phyloP scores from a whole-genome alignment of 2,888 invertebrate genomes.

The Hololepta plana region DNA sequence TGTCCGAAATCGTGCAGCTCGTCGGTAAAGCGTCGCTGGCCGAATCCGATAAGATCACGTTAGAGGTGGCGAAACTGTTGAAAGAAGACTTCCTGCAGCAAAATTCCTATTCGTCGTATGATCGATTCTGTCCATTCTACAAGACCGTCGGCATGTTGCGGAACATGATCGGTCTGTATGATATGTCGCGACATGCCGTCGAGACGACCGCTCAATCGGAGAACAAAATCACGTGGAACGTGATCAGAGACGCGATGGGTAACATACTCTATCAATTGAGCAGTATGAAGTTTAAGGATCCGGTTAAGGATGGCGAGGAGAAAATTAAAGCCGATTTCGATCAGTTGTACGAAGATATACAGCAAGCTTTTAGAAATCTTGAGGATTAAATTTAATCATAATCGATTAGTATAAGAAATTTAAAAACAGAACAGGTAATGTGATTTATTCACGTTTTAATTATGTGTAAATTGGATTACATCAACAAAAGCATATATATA shows the following conservation, averaged over 20 bases:
- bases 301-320: constrained; percentile 92
- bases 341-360: constrained; percentile 91
- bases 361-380: constrained; percentile 92
- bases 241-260: constrained; percentile 93
- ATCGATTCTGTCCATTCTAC: constrained; percentile 99
- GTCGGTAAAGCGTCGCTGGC: constrained; percentile 98
- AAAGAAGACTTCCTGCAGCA: constrained; percentile 99
- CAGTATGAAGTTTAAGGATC: constrained; percentile 99
- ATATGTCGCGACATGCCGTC: constrained; percentile 93
- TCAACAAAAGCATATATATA: too few species aligned
- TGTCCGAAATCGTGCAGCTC: constrained; percentile 98
- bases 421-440: too few species aligned
- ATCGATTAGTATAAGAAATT: too few species aligned
- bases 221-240: constrained; percentile 97
- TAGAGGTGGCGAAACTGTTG: constrained; percentile 94
- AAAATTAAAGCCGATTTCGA: constrained; percentile 96
- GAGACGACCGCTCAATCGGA: constrained; percentile 97
- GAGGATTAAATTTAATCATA: constrained; percentile 58
- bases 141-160: constrained; percentile 98
- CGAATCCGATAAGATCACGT: constrained; percentile 96
- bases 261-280: constrained; percentile 92
- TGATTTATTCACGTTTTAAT: too few species aligned
- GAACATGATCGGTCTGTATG: constrained; percentile 97
- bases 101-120: constrained; percentile 91
- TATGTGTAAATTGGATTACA: too few species aligned